phyloP scores from a whole-genome alignment of 2,797 vertebrate genomes.

The Vespertilio murinus region DNA sequence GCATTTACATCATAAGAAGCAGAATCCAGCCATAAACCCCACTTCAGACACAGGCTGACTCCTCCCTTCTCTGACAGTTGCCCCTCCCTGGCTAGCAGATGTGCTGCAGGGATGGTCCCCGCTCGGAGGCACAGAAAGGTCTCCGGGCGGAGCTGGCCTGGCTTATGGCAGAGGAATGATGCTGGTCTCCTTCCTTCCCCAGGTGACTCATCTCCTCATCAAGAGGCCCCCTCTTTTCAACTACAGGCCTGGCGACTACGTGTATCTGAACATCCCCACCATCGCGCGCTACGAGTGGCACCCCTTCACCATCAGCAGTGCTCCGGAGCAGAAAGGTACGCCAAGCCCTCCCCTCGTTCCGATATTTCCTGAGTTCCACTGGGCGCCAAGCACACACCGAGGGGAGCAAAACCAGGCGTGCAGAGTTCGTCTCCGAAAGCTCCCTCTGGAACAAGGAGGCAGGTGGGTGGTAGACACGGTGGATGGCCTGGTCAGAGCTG shows the following conservation, averaged over 20 bases:
- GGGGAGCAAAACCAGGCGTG: neutral
- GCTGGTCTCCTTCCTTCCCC: neutral
- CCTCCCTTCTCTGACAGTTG: neutral
- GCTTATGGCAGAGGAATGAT: neutral
- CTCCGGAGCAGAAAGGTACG: conserved; percentile 91
- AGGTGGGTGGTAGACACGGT: neutral
- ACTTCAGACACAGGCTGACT: neutral
- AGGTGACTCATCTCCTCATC: conserved; percentile 95
- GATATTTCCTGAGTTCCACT: accelerated
- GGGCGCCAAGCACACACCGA: accelerated
- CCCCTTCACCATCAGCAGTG: conserved; percentile 95
- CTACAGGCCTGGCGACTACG: conserved; percentile 92
- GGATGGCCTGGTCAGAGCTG: neutral
- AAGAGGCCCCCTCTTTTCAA: conserved; percentile 89
- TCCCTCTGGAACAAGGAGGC: neutral
- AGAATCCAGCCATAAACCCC: neutral
- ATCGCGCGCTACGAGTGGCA: conserved; percentile 94
- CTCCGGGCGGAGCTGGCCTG: neutral
- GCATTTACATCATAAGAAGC: neutral
- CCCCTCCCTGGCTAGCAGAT: too few relatives aligned
- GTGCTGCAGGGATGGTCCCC: neutral
- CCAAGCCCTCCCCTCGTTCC: accelerated
- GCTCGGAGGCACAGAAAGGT: neutral
- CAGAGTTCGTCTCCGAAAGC: neutral
- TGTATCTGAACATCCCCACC: conserved; percentile 92